Evolutionary conservation across 2,888 invertebrate genomes (phyloP), one percentile per base, ranked within the genome.

Genomic region (Caenorhabditis plicata): DNA sequence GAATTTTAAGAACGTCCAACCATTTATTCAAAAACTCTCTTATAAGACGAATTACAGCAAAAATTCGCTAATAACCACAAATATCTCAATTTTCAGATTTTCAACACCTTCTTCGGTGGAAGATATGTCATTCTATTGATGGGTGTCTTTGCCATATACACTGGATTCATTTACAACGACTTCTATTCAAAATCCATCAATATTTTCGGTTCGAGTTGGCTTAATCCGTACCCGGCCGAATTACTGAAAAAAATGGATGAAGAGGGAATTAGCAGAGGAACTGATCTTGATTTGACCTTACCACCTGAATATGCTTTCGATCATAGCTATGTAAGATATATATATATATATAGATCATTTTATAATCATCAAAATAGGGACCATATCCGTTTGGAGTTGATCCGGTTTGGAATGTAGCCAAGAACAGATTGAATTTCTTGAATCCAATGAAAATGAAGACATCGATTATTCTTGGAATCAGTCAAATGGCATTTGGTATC

Each of bases 41-140:
- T n/a, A n/a, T n/a, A n/a, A n/a, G n/a, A n/a, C n/a, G n/a, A n/a
- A n/a, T n/a, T n/a, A n/a, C n/a, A n/a, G 9, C 5, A 48, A 22
- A 48, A 31, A n/a, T n/a, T n/a, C n/a, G n/a, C n/a, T n/a, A n/a
- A n/a, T n/a, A 33, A 27, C 9, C 11, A 15, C 5, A 35, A 20
- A 23, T 26, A 19, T 39, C 15, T 55, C 39, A 35, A 41, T 44
- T 82, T 84, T 55, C 78, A 92, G 89, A 95, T 96, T 71, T 94
- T 92, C 91, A 91, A 89, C 82, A 96, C 93, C 65, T 93, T 96
- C 86, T 95, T 95, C 84, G 92, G 91, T 70, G 96, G 96, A 9
- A 90, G 96, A 46, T 98, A 98, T 85, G 92, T 77, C 62, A 90
- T 96, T 39, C 94, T 95, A 93, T 0, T 78, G 89, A 17, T 96